Percentiles rank a stretch among this genome's conserved stretches.
Conservation (phyloP, 2,797 vertebrate genomes). For the Myotis planiceps region DNA sequence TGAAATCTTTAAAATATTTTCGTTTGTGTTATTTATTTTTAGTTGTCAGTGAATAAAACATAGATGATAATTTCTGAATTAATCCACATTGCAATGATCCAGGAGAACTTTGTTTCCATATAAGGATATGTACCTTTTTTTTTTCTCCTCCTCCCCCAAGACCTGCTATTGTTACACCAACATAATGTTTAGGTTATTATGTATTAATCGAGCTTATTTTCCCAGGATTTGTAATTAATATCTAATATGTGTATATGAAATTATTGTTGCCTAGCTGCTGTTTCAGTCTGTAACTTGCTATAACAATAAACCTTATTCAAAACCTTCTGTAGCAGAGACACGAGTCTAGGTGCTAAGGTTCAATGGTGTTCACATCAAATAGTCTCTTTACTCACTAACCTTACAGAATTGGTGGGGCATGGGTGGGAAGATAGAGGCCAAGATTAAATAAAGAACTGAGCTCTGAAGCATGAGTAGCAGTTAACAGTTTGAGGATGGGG, state of each 20-base stretch:
- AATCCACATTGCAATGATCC: background rate
- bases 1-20: slow-evolving; percentile 31
- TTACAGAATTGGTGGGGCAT: background rate
- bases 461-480: background rate
- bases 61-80: background rate
- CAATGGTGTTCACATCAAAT: background rate
- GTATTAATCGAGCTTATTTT: background rate
- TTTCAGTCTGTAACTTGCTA: background rate
- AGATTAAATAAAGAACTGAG: background rate
- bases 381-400: background rate
- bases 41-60: background rate
- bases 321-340: background rate
- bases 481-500: background rate
- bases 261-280: background rate
- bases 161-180: background rate
- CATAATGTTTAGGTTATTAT: background rate
- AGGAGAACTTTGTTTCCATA: background rate
- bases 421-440: background rate
- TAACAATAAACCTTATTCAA: background rate
- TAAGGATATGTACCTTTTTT: background rate
- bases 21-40: background rate
- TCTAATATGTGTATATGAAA: background rate
- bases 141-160: background rate
- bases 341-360: background rate
- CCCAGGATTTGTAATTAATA: background rate